phyloP scores from a whole-genome alignment of 2,113 vertebrate species.

The cat (Felis catus) region DNA sequence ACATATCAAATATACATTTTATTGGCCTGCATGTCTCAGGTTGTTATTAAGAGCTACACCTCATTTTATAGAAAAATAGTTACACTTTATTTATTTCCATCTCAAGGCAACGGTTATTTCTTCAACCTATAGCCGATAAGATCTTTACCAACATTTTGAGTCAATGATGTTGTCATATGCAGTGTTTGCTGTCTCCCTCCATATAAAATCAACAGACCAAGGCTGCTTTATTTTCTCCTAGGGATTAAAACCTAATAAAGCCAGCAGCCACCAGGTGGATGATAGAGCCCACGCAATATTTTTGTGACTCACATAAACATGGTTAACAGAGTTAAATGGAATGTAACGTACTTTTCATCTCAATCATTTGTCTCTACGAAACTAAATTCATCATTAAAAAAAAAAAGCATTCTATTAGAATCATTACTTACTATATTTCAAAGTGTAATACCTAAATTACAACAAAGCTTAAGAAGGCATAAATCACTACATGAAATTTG shows the following conservation, averaged over 20 bases:
- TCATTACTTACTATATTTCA: not conserved
- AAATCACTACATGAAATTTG: not conserved
- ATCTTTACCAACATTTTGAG: not conserved
- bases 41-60: not conserved
- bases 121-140: not conserved
- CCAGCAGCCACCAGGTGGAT: not conserved
- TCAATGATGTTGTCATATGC: not conserved
- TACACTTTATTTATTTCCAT: not conserved
- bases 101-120: not conserved
- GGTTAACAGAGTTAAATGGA: not conserved
- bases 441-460: not conserved
- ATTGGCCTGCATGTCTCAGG: not conserved
- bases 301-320: not conserved
- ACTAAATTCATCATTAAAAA: not conserved
- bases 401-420: not conserved
- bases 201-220: not conserved
- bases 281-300: not conserved
- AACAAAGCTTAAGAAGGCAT: not conserved
- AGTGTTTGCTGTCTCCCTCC: not conserved
- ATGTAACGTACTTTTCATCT: not conserved
- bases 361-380: not conserved
- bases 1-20: not conserved
- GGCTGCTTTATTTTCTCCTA: not conserved
- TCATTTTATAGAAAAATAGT: not conserved
- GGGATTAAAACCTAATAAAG: conserved; percentile 17